Conservation (phyloP, 2,888 invertebrate species). For the Megamerina dolium region DNA sequence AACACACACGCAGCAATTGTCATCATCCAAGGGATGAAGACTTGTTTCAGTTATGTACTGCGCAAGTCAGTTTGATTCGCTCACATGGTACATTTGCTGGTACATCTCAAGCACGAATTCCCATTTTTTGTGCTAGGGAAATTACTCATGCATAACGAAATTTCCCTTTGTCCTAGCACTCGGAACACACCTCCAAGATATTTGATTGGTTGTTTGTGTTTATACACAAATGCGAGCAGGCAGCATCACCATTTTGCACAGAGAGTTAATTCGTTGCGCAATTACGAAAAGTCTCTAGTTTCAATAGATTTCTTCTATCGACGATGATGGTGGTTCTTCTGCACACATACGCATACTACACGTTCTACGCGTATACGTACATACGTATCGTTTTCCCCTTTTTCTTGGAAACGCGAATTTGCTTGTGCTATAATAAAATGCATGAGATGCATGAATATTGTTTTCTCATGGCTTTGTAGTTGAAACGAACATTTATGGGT, state of each 20-base stretch:
- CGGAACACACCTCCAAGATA: neutral
- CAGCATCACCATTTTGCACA: conserved; percentile 33
- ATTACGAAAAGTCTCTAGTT: too few species aligned
- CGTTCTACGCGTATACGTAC: too few species aligned
- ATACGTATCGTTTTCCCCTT: too few species aligned
- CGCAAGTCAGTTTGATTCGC: conserved; percentile 42
- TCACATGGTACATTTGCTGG: conserved; percentile 18
- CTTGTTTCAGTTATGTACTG: conserved; percentile 31
- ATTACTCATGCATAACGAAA: conserved; percentile 35
- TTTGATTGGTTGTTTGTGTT: conserved; percentile 37
- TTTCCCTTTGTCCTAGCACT: conserved; percentile 25
- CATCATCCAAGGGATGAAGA: conserved; percentile 17
- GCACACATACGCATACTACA: too few species aligned
- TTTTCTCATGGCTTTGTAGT: too few species aligned
- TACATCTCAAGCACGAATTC: conserved; percentile 6
- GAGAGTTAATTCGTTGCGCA: too few species aligned
- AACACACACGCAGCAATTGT: conserved; percentile 21
- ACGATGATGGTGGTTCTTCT: too few species aligned
- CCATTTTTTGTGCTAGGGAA: conserved; percentile 22
- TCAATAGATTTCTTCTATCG: too few species aligned
- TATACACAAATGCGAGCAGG: conserved; percentile 24
- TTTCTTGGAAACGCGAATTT: too few species aligned
- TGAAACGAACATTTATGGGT: too few species aligned
- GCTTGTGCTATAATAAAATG: too few species aligned
- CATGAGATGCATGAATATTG: too few species aligned